phyloP scores from a whole-genome alignment of 2,113 vertebrate genomes.

The Erythrocercus mccallii region DNA sequence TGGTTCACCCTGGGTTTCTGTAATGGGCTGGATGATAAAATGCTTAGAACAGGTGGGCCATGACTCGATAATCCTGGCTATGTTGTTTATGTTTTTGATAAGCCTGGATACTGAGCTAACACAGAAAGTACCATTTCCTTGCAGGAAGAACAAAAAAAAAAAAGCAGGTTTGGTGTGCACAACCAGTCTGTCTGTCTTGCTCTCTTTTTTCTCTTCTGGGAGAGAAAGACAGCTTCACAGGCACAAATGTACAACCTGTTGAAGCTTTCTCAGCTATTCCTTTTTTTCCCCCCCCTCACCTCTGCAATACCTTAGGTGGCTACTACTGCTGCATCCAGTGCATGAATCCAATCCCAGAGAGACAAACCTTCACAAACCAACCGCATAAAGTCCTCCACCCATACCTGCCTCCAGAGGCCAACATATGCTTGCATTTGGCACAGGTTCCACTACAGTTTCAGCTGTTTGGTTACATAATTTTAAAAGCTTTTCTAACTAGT shows the following conservation, averaged over 20 bases:
- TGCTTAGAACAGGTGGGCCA: accelerated
- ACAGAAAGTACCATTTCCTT: background rate
- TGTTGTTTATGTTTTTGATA: background rate
- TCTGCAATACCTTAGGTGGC: background rate
- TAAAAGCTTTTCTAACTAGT: background rate
- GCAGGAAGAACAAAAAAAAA: background rate
- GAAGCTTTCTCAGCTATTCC: background rate
- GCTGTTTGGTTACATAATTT: background rate
- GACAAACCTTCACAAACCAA: background rate
- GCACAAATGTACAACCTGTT: background rate
- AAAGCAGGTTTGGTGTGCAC: background rate
- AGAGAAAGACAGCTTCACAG: background rate
- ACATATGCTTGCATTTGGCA: background rate
- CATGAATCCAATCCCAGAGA: background rate
- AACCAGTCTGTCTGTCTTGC: background rate
- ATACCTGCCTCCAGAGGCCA: background rate
- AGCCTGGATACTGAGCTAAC: background rate
- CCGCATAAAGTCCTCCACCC: background rate
- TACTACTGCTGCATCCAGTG: background rate
- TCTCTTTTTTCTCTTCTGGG: background rate
- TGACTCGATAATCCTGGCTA: background rate
- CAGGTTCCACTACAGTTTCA: background rate
- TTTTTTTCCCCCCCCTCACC: background rate
- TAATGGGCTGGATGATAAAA: background rate
- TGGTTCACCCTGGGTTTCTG: background rate